Evolutionary conservation across 2,888 invertebrate genomes (phyloP).

Genomic region (Melanophora roralis): DNA sequence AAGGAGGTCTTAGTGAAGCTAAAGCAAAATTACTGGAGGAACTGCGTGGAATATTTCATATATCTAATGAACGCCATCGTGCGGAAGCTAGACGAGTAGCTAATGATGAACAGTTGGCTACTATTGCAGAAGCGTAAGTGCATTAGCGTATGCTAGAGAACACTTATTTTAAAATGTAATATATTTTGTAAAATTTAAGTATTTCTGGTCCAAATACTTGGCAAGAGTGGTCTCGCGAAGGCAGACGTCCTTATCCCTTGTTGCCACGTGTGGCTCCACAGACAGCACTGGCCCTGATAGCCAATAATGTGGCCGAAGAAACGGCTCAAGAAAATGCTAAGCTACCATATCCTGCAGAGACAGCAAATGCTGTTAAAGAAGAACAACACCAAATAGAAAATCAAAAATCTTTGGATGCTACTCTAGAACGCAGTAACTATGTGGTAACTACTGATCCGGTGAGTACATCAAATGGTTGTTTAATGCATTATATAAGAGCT

Average conservation of each 20-base stretch:
- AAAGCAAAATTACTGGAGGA: conserved; percentile 91
- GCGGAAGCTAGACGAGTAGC: conserved; percentile 94
- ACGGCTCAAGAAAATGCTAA: conserved; percentile 82
- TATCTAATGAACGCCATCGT: conserved; percentile 92
- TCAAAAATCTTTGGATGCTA: conserved; percentile 59
- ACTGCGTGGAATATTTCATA: conserved; percentile 88
- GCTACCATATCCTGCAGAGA: conserved; percentile 78
- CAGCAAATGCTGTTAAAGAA: conserved; percentile 70
- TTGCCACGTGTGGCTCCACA: conserved; percentile 90
- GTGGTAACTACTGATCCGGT: conserved; percentile 76
- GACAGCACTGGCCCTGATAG: conserved; percentile 89
- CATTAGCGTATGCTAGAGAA: not conserved
- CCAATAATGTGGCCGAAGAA: conserved; percentile 86
- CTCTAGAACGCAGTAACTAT: conserved; percentile 48
- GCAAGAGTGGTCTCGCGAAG: conserved; percentile 91
- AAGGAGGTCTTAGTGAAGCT: conserved; percentile 90
- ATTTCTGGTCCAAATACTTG: conserved; percentile 83
- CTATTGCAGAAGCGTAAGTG: conserved; percentile 92
- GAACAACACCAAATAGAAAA: conserved; percentile 66
- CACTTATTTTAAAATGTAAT: not conserved
- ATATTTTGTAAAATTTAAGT: conserved; percentile 72
- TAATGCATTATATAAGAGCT: conserved; percentile 17
- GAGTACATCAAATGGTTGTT: conserved; percentile 64
- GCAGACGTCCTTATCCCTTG: conserved; percentile 88
- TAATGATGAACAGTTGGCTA: conserved; percentile 92